Conservation (phyloP, 2,113 vertebrate genomes). For the Corydoras sp. region DNA sequence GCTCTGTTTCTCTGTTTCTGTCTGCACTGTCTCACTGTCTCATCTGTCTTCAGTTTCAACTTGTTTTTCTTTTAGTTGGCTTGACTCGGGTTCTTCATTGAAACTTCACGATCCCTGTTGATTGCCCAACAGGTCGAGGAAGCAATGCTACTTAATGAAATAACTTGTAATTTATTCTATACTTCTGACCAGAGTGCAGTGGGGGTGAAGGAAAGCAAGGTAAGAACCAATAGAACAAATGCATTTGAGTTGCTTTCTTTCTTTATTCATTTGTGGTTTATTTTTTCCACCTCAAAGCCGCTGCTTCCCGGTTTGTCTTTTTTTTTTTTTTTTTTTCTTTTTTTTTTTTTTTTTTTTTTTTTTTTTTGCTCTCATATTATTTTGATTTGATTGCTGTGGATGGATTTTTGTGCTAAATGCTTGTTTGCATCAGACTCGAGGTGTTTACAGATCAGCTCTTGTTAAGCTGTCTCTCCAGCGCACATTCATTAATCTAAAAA, state of each 20-base stretch:
- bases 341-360: conserved; percentile 11
- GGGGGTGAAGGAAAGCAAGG: conserved; percentile 71
- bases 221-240: conserved; percentile 50
- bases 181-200: conserved; percentile 77
- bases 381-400: conserved; percentile 21
- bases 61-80: conserved; percentile 64
- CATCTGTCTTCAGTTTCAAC: conserved; percentile 65
- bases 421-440: too few relatives aligned
- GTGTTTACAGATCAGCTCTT: too few relatives aligned
- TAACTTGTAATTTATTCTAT: conserved; percentile 75
- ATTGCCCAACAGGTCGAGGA: conserved; percentile 76
- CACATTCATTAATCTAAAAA: too few relatives aligned
- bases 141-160: conserved; percentile 78
- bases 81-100: conserved; percentile 64
- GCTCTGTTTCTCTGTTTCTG: conserved; percentile 46
- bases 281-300: conserved; percentile 19
- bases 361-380: neutral
- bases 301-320: conserved; percentile 2
- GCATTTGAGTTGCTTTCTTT: conserved; percentile 21
- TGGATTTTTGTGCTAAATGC: conserved; percentile 17
- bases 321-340: conserved; percentile 25
- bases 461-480: too few relatives aligned
- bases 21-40: conserved; percentile 43
- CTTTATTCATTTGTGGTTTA: neutral
- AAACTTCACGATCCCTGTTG: conserved; percentile 74